These are phyloP conservation scores for Australoheros scitulus DNA, from an alignment of 2,113 vertebrate species.

Conservation along the genomic window DNA sequence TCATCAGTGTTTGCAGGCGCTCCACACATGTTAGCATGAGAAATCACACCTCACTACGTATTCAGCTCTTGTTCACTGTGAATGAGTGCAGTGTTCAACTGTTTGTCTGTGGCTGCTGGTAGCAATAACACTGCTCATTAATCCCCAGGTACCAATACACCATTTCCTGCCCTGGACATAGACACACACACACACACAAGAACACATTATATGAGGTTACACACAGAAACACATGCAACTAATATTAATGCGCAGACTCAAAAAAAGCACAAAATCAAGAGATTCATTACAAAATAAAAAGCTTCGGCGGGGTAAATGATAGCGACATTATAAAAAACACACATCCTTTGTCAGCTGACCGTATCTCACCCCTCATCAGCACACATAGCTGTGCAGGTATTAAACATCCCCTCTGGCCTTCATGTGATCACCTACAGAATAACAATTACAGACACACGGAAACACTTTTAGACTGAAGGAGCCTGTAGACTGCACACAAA, in stretches of 20 bases:
- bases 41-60: conserved; percentile 35
- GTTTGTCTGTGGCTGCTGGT: conserved; percentile 41
- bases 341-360: neutral
- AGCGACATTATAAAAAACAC: neutral
- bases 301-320: neutral
- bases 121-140: conserved; percentile 56
- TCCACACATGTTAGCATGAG: conserved; percentile 15
- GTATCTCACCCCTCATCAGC: neutral
- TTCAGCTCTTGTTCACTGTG: conserved; percentile 37
- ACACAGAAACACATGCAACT: conserved; percentile 5
- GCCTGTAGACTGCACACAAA: neutral
- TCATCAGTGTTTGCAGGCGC: neutral
- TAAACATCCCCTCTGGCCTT: conserved; percentile 33
- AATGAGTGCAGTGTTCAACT: conserved; percentile 59
- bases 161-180: conserved; percentile 1
- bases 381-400: conserved; percentile 18
- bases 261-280: neutral
- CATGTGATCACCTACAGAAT: conserved; percentile 51
- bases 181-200: neutral
- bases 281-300: conserved; percentile 5
- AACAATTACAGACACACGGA: conserved; percentile 64
- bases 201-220: conserved; percentile 10
- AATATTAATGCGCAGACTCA: neutral
- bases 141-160: conserved; percentile 59
- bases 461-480: conserved; percentile 47